Evolutionary conservation across 2,888 invertebrate genomes (phyloP), one percentile per base, ranked within the genome.

Genomic region (Exephanes ischioxanthus): DNA sequence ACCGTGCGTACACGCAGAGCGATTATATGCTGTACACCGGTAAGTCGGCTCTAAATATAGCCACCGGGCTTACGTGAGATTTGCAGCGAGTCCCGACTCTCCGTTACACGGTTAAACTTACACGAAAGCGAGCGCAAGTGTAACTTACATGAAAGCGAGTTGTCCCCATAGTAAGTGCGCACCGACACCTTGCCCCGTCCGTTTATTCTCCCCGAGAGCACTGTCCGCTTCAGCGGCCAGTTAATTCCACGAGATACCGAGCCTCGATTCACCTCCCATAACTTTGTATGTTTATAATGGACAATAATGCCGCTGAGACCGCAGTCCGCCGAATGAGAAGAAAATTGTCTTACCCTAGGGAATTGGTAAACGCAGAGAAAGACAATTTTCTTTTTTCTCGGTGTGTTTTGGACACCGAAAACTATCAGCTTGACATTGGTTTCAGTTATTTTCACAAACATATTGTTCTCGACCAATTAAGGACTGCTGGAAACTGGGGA

Each of bases 11-110:
- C n/a, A 19, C 26, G 45, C 30, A 5, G 22, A 48, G 45, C 48
- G 63, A 75, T 73, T 63, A 63, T 45, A 63, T 30, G 63, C 48
- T 63, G 61, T 45, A 63, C 45, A 75, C 75, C 75, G 75, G 75
- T 75, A 63, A 75, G 75, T 63, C 75, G 61, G 26, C 45, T 48
- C 63, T 75, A 75, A 63, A 75, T 75, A 75, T 75, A 75, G 33
- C 75, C 75, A 30, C 63, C 48, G 11, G 61, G 75, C 75, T 75
- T 63, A 75, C 75, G 48, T 51, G 45, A 48, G 75, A 30, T 75
- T 75, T n/a, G 63, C 73, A n/a, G n/a, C 41, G 58, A 19, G 41
- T 61, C 61, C 30, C 16, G 16, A 26, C 61, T 61, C 61, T 61
- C 61, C 30, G 61, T 61, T 61, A 61, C 61, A 48, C 26, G 45